Percentiles rank a stretch among this genome's conserved stretches.
Conservation (phyloP, 2,113 vertebrate species). For the Zootoca vivipara region DNA sequence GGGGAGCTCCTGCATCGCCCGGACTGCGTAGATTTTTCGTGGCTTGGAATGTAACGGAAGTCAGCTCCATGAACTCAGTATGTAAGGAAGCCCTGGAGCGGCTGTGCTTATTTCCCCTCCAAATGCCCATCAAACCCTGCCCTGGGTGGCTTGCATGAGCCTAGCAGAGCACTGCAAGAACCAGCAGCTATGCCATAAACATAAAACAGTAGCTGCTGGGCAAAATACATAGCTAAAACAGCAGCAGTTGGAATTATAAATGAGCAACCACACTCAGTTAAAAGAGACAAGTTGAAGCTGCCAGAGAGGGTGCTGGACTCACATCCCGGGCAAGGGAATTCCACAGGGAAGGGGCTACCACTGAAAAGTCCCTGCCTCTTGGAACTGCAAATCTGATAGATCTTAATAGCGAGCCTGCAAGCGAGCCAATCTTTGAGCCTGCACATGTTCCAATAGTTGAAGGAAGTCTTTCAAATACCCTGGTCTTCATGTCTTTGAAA, state of each 20-base stretch:
- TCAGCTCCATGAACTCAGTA: not conserved
- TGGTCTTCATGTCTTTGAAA: not conserved
- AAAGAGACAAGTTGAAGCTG: too few relatives aligned
- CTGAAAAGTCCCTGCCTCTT: too few relatives aligned
- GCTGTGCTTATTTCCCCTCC: not conserved
- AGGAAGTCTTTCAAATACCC: not conserved
- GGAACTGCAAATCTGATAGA: too few relatives aligned
- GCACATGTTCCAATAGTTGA: too few relatives aligned
- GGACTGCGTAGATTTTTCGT: conserved; percentile 44
- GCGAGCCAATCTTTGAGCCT: too few relatives aligned
- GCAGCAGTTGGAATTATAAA: not conserved
- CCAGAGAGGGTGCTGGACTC: too few relatives aligned
- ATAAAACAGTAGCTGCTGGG: not conserved
- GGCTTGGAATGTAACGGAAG: conserved; percentile 9
- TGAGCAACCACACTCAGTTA: not conserved
- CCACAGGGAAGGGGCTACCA: too few relatives aligned
- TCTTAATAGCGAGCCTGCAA: too few relatives aligned
- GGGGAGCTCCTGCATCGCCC: conserved; percentile 51
- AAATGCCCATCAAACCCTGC: not conserved
- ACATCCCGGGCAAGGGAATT: too few relatives aligned
- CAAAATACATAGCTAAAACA: not conserved
- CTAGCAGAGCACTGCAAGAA: too few relatives aligned
- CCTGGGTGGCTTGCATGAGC: not conserved
- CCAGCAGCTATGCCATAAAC: not conserved
- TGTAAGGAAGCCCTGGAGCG: not conserved